Evolutionary conservation across 1,140 invertebrate genomes (phyloP), one percentile per base, ranked within the genome.

Genomic region (Diuraphis noxia): DNA sequence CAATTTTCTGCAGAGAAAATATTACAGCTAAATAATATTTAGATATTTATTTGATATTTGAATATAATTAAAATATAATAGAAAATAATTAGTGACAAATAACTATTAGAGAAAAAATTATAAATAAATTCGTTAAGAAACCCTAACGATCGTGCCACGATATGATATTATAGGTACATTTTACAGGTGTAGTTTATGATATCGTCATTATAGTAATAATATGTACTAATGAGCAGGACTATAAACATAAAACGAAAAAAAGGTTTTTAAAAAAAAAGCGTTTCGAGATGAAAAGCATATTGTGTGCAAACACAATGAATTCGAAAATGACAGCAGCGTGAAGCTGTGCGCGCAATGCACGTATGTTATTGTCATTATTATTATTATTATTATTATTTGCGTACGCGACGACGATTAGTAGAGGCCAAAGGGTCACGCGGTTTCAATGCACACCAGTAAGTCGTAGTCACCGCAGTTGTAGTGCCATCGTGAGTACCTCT

Each of bases 221-320:
- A 72, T 10, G 38, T 34, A 84, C 81, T 84, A 85, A 85, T 85
- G 82, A 85, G 82, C 30, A 10, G n/a, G 41, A n/a, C 25, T 9
- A 40, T 81, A 81, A 41, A 84, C 9, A 41, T n/a, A n/a, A 30
- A 40, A 40, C 41, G 38, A 2, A 81, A 63, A 79, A 34, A 79
- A 38, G 13, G 5, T n/a, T n/a, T n/a, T n/a, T n/a, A 82, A 82
- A 82, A 41, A 82, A 82, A 84, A 84, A 19, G 19, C 79, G 41
- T 41, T 79, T 36, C 82, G 30, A 86, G 43, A 30, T 86, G 43
- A 34, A 86, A 86, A 86, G 36, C 84, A 86, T 49, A 49, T 86
- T 86, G 84, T 49, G 41, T 23, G n/a, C 43, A 49, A 86, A 86
- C n/a, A 49, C 84, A 86, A 86, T 86, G 43, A n/a, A 34, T 49